These are phyloP conservation scores for Pseudomyrmex concolor DNA, from an alignment of 1,140 invertebrate species.

Conservation along the genomic window DNA sequence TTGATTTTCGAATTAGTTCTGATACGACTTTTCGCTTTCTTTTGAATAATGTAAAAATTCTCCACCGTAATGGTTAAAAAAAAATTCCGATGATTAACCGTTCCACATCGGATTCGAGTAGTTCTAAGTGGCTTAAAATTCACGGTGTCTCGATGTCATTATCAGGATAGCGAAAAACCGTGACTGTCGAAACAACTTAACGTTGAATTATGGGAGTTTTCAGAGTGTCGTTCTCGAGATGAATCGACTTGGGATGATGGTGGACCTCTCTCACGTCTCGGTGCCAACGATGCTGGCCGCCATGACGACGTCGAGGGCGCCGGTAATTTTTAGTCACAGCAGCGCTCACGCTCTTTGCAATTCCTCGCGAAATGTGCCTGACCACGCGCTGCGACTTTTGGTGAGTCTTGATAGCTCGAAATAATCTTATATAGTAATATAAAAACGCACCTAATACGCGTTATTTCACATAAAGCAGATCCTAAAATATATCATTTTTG, in stretches of 20 bases:
- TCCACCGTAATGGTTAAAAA: too few species aligned
- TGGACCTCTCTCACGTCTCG: constrained; percentile 95
- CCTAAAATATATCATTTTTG: too few species aligned
- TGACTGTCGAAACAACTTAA: constrained; percentile 25
- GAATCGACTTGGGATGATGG: constrained; percentile 96
- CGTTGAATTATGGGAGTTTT: constrained; percentile 12
- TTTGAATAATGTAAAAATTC: too few species aligned
- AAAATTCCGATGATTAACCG: too few species aligned
- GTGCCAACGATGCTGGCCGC: constrained; percentile 92
- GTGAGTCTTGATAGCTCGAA: constrained; percentile 86
- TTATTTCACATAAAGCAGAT: neutral
- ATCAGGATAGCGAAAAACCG: neutral
- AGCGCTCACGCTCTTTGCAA: constrained; percentile 94
- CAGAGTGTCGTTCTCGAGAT: constrained; percentile 93
- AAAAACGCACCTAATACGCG: neutral
- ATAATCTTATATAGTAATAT: neutral
- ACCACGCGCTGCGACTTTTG: constrained; percentile 91
- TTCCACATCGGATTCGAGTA: neutral
- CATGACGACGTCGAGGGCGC: constrained; percentile 90
- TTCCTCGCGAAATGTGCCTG: constrained; percentile 94
- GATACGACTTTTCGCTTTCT: too few species aligned
- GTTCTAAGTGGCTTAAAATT: constrained; percentile 3
- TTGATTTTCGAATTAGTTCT: too few species aligned
- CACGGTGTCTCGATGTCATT: constrained; percentile 20
- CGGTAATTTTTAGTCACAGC: constrained; percentile 96